These are phyloP conservation scores for Tinea semifulvella DNA, from an alignment of 2,888 invertebrate genomes.

Conservation along the genomic window DNA sequence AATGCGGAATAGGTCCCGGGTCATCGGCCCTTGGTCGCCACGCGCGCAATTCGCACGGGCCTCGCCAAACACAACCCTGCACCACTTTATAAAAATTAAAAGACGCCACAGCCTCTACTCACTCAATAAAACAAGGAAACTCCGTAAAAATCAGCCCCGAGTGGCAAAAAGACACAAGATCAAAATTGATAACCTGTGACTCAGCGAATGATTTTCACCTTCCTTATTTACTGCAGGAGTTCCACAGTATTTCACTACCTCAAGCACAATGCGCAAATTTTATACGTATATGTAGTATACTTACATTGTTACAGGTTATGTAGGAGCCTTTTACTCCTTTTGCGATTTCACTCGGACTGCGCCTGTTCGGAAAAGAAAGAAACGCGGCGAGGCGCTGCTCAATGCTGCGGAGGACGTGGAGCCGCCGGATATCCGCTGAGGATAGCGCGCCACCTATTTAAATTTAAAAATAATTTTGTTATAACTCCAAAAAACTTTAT, in stretches of 20 bases:
- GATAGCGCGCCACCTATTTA: conserved; percentile 2
- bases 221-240: neutral
- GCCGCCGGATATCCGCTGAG: conserved; percentile 57
- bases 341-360: conserved; percentile 64
- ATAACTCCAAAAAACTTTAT: no score
- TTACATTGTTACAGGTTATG: conserved; percentile 67
- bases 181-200: conserved; percentile 26
- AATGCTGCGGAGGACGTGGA: conserved; percentile 63
- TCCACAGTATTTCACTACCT: neutral
- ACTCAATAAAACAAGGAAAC: conserved; percentile 5
- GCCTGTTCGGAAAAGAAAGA: conserved; percentile 66
- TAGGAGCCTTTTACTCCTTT: conserved; percentile 69
- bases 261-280: conserved; percentile 15
- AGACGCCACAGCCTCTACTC: neutral
- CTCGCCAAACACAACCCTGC: neutral
- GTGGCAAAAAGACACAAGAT: neutral
- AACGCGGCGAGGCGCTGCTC: conserved; percentile 59
- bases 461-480: neutral
- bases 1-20: conserved; percentile 19
- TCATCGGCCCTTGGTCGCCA: conserved; percentile 6
- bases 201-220: conserved; percentile 25
- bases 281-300: conserved; percentile 28
- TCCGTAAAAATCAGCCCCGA: neutral
- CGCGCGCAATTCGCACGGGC: neutral
- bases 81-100: neutral